Conservation (phyloP, 2,113 vertebrate genomes). For the Hemiscyllium ocellatum region DNA sequence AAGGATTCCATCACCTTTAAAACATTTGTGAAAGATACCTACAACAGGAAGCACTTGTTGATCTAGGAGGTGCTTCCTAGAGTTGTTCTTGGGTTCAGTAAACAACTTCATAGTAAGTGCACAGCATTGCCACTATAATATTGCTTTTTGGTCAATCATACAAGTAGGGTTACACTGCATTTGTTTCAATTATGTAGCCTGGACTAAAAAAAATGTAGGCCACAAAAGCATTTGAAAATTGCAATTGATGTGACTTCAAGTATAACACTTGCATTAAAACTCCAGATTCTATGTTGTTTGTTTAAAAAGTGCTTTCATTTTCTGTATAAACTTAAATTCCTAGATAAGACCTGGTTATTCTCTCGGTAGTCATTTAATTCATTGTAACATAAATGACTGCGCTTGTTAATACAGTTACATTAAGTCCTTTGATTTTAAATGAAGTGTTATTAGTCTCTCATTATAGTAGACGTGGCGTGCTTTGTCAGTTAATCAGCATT, state of each 20-base stretch:
- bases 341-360: not conserved
- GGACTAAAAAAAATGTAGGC: not conserved
- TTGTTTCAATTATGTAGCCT: not conserved
- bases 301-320: not conserved
- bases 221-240: not conserved
- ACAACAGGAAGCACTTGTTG: no score
- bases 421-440: constrained; percentile 35
- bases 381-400: constrained; percentile 23
- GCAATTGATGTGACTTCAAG: not conserved
- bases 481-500: constrained; percentile 33
- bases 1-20: not conserved
- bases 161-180: not conserved
- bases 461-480: constrained; percentile 20
- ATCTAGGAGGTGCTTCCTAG: not conserved
- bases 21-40: not conserved
- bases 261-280: not conserved
- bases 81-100: not conserved
- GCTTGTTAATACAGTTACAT: constrained; percentile 28
- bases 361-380: not conserved
- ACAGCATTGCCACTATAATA: not conserved
- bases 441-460: constrained; percentile 35
- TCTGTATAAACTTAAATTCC: not conserved
- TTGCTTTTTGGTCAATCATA: not conserved
- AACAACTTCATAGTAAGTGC: not conserved
- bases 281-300: not conserved